Evolutionary conservation across 2,113 vertebrate species (phyloP), one percentile per base, ranked within the genome.

Genomic region (Lynx canadensis): DNA sequence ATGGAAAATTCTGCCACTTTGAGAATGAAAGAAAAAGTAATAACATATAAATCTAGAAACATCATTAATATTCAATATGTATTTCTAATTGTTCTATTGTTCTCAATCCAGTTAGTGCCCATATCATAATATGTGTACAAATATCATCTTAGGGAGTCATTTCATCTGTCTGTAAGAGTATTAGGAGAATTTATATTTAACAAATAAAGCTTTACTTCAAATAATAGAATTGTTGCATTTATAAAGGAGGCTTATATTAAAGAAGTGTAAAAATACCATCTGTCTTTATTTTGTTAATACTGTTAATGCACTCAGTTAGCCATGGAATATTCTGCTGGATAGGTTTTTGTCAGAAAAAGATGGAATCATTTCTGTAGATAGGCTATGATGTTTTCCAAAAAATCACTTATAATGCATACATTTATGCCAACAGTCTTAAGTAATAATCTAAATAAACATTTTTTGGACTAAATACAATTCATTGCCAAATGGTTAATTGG

Each of bases 271-370:
- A 97, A 88, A 80, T 94, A 29, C 9, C 63, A 87, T 84, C 63
- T 88, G 48, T 95, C 50, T 91, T 91, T 68, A 76, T 91, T 95
- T 93, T 50, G 27, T 41, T 92, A 81, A 79, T 95, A 87, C 55
- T 71, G 33, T 68, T 86, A 89, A 89, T 74, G 50, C 3, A 55
- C 21, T 92, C 15, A 71, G n/a, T 78, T 68, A 92, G 52, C 33
- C 29, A 31, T 29, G 29, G 63, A 91, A 84, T 93, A 57, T 71
- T 73, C 38, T 94, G 85, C n/a, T 89, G 79, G 38, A 93, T 97
- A 96, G 21, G 1, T 90, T 97, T 71, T 6, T 92, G 94, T 82
- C 13, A 93, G 80, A 38, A 81, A 89, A 89, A 76, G 2, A 57
- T 12, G 63, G 2, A 80, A 68, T 87, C 5, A 65, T 89, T 69